Evolutionary conservation across 1,140 invertebrate species (phyloP).

Genomic region (Drosophila athabasca): DNA sequence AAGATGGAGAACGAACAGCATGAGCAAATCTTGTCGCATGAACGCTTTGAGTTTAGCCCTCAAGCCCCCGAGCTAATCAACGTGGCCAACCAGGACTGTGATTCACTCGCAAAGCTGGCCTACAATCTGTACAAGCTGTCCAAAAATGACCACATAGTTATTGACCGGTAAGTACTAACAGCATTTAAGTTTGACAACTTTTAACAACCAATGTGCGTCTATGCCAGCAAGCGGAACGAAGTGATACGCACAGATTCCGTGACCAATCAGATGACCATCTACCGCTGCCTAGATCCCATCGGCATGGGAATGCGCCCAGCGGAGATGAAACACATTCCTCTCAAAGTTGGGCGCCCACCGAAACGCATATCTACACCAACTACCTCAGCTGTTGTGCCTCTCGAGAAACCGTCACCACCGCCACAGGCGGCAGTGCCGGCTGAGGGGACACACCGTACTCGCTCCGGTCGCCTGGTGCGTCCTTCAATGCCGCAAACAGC

Average conservation of each 20-base stretch:
- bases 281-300: conserved; percentile 67
- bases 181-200: no score
- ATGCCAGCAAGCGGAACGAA: conserved; percentile 71
- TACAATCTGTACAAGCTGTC: conserved; percentile 67
- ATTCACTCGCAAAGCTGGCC: conserved; percentile 64
- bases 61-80: conserved; percentile 34
- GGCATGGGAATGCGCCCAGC: conserved; percentile 57
- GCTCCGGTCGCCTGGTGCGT: conserved; percentile 60
- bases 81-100: conserved; percentile 50
- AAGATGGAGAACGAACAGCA: no score
- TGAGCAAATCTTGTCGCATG: not conserved
- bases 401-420: not conserved
- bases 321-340: not conserved
- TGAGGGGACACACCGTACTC: conserved; percentile 42
- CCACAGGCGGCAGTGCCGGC: conserved; percentile 6
- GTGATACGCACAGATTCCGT: conserved; percentile 58
- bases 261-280: conserved; percentile 74
- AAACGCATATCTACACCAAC: conserved; percentile 21
- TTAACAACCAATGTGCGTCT: not conserved
- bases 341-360: conserved; percentile 27
- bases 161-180: conserved; percentile 57
- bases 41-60: conserved; percentile 2
- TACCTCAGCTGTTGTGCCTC: not conserved
- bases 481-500: conserved; percentile 38
- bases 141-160: conserved; percentile 72